Conservation (phyloP, 2,888 invertebrate species). For the Dolichomitus sp. region DNA sequence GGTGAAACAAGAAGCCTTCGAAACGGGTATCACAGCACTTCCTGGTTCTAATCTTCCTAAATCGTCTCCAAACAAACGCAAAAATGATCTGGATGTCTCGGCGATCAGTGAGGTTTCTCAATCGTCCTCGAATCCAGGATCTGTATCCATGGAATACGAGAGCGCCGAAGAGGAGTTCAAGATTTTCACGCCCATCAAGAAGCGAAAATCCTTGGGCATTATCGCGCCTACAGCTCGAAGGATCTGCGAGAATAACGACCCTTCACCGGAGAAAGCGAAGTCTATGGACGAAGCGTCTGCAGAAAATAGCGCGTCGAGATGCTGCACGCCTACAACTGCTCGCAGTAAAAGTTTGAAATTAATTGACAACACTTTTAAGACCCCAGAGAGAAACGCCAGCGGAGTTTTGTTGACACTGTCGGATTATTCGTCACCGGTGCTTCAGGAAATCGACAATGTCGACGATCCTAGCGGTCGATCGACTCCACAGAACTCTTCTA, state of each 20-base stretch:
- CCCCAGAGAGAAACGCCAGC: slow-evolving; percentile 30
- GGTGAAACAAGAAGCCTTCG: slow-evolving; percentile 16
- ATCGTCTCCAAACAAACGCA: slow-evolving; percentile 67
- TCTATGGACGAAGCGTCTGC: neutral
- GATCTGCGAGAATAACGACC: slow-evolving; percentile 41
- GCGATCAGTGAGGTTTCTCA: slow-evolving; percentile 15
- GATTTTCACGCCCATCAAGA: slow-evolving; percentile 82
- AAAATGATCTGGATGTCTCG: slow-evolving; percentile 32
- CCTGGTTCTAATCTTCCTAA: slow-evolving; percentile 19
- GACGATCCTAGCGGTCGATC: slow-evolving; percentile 71
- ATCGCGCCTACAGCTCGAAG: slow-evolving; percentile 44
- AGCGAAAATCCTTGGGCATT: slow-evolving; percentile 69
- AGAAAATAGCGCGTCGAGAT: slow-evolving; percentile 38
- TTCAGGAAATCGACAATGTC: slow-evolving; percentile 12
- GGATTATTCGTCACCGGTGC: slow-evolving; percentile 34
- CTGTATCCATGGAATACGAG: slow-evolving; percentile 62
- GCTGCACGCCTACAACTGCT: slow-evolving; percentile 54
- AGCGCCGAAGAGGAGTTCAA: slow-evolving; percentile 77
- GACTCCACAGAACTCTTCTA: slow-evolving; percentile 77
- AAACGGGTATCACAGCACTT: slow-evolving; percentile 37
- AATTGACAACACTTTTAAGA: slow-evolving; percentile 21
- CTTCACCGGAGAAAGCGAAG: slow-evolving; percentile 8
- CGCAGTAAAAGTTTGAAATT: neutral
- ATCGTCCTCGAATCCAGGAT: slow-evolving; percentile 32
- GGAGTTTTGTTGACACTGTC: slow-evolving; percentile 12